Conservation (phyloP, 2,113 vertebrate species). For the Lampris megalopsis region DNA sequence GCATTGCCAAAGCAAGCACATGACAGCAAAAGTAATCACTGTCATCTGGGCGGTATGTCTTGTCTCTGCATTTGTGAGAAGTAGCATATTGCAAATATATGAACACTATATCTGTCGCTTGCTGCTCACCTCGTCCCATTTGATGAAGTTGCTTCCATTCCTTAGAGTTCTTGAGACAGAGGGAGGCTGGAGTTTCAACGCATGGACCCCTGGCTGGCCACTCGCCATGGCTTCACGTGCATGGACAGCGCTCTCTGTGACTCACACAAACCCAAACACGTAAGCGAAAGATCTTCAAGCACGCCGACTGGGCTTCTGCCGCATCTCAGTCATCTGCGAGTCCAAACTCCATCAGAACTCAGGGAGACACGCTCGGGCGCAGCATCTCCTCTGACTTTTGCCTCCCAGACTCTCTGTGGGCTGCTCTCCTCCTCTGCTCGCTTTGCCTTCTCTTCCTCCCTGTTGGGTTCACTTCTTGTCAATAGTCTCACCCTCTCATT, state of each 20-base stretch:
- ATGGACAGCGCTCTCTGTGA: slow-evolving; percentile 36
- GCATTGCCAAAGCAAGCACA: background rate
- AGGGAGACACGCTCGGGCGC: slow-evolving; percentile 37
- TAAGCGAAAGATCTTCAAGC: slow-evolving; percentile 40
- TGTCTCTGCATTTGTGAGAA: too few species aligned
- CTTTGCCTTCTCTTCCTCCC: background rate
- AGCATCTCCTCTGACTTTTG: slow-evolving; percentile 27
- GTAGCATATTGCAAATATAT: too few species aligned
- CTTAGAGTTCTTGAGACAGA: slow-evolving; percentile 85
- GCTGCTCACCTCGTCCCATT: slow-evolving; percentile 92
- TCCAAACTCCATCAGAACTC: slow-evolving; percentile 71
- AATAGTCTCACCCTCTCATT: background rate
- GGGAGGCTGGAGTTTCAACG: slow-evolving; percentile 90
- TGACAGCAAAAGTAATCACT: background rate
- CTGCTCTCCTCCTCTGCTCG: slow-evolving; percentile 4
- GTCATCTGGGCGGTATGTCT: background rate
- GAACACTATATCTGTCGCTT: background rate
- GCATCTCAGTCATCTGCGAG: slow-evolving; percentile 50
- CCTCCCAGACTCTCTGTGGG: background rate
- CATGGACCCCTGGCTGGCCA: slow-evolving; percentile 91
- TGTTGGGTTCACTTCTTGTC: slow-evolving; percentile 34
- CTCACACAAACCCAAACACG: slow-evolving; percentile 11
- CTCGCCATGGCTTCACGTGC: slow-evolving; percentile 86
- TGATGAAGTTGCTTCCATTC: slow-evolving; percentile 92
- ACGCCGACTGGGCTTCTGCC: slow-evolving; percentile 32